These are phyloP conservation scores for Mionectes olivaceus DNA, from an alignment of 2,797 vertebrate genomes.

Conservation along the genomic window DNA sequence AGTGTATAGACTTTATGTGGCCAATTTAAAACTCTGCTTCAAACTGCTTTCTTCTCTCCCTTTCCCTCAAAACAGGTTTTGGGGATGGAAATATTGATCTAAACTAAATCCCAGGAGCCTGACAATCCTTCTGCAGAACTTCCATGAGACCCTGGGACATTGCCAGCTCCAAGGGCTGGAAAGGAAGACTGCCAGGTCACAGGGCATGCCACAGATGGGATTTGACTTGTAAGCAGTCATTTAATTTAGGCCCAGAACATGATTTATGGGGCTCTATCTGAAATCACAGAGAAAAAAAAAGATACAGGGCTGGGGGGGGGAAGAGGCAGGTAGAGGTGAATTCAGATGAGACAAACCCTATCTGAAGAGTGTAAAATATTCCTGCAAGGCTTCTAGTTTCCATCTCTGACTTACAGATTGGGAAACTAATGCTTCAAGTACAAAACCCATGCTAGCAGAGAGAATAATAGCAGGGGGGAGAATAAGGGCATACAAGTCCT, in stretches of 20 bases:
- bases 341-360: not conserved
- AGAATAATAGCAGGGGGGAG: not conserved
- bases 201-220: conserved; percentile 64
- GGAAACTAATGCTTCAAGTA: not conserved
- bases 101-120: conserved; percentile 49
- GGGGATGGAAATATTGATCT: conserved; percentile 59
- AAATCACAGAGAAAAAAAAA: conserved; percentile 39
- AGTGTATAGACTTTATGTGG: not conserved
- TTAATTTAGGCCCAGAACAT: conserved; percentile 48
- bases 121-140: conserved; percentile 59
- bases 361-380: not conserved
- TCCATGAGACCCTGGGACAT: conserved; percentile 26
- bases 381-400: not conserved
- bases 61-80: not conserved
- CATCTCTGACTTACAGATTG: not conserved
- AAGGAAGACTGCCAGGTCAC: conserved; percentile 63
- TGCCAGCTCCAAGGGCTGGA: conserved; percentile 31
- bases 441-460: not conserved
- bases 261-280: conserved; percentile 27
- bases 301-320: not conserved
- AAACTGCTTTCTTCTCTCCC: conserved; percentile 10
- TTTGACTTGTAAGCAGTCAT: conserved; percentile 43
- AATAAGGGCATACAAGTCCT: not conserved
- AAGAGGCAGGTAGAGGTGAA: conserved; percentile 1
- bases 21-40: not conserved